These are phyloP conservation scores for Panagrolaimus sp. DNA, from an alignment of 1,140 invertebrate genomes.

Conservation along the genomic window DNA sequence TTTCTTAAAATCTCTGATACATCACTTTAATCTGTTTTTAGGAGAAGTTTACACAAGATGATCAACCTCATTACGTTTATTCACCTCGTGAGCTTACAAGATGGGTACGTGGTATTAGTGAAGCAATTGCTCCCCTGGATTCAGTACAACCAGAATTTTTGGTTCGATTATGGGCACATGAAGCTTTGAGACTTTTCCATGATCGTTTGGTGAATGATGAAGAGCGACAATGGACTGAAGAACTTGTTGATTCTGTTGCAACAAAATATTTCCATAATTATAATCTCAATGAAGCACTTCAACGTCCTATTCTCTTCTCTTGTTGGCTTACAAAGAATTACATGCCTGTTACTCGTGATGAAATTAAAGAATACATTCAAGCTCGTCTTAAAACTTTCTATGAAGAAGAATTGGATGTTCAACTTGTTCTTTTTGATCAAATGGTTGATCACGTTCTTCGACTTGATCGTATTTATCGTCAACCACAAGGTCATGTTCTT, in stretches of 20 bases:
- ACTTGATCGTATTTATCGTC: slow-evolving; percentile 96
- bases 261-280: slow-evolving; percentile 86
- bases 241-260: slow-evolving; percentile 89
- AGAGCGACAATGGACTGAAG: slow-evolving; percentile 94
- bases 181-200: slow-evolving; percentile 93
- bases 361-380: slow-evolving; percentile 88
- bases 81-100: slow-evolving; percentile 98
- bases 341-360: slow-evolving; percentile 86
- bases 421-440: slow-evolving; percentile 94
- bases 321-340: slow-evolving; percentile 98
- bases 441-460: slow-evolving; percentile 94
- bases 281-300: slow-evolving; percentile 70
- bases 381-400: slow-evolving; percentile 98
- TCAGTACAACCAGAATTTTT: slow-evolving; percentile 82
- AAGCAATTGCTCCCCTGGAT: slow-evolving; percentile 88
- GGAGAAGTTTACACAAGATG: slow-evolving; percentile 96
- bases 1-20: background rate
- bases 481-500: slow-evolving; percentile 88
- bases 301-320: slow-evolving; percentile 87
- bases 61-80: slow-evolving; percentile 99
- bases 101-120: slow-evolving; percentile 97
- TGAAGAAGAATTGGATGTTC: slow-evolving; percentile 97
- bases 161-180: slow-evolving; percentile 94
- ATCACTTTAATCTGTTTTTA: slow-evolving; percentile 35
- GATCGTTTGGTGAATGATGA: slow-evolving; percentile 80